Evolutionary conservation across 2,113 vertebrate genomes (phyloP).

Genomic region (Xenus cinereus): DNA sequence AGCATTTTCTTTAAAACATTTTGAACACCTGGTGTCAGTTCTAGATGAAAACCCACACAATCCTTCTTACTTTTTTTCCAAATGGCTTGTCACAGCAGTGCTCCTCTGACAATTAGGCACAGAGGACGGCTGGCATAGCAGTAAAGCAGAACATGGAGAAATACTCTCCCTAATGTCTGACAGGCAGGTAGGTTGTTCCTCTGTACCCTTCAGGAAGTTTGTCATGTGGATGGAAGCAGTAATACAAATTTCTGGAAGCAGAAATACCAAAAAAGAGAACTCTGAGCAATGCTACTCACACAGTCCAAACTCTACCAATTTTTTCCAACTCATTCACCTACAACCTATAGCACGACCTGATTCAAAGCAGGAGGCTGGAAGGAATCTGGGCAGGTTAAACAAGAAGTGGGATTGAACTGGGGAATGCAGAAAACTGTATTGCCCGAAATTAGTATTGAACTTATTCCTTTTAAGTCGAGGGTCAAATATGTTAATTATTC

Average conservation of each 20-base stretch:
- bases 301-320: background rate
- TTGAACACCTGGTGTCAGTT: background rate
- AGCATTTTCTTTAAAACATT: background rate
- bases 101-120: background rate
- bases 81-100: background rate
- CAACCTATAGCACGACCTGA: background rate
- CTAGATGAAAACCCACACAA: background rate
- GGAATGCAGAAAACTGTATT: background rate
- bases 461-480: background rate
- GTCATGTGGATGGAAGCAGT: background rate
- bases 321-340: background rate
- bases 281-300: background rate
- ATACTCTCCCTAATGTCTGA: background rate
- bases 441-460: background rate
- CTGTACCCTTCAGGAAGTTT: background rate
- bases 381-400: background rate
- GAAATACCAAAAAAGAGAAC: background rate
- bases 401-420: background rate
- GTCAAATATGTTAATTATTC: background rate
- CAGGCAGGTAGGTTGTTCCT: background rate
- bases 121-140: background rate
- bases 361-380: background rate
- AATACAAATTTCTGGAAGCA: background rate
- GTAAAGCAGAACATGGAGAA: background rate
- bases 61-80: background rate